Conservation (phyloP, 1,140 invertebrate genomes). For the Drosophila nigrodunni region DNA sequence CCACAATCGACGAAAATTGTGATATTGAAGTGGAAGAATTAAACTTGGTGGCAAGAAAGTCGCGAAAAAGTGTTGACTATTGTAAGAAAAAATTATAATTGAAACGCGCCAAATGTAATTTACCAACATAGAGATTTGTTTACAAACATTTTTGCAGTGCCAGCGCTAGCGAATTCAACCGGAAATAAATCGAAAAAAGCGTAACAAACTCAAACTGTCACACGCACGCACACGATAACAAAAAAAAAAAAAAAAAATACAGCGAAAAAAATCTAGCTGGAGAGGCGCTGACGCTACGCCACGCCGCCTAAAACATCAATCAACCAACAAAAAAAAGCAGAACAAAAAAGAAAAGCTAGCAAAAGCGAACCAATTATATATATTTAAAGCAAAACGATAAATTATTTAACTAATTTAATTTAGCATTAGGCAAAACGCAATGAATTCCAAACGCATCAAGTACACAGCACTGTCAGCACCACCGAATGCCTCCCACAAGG, state of each 20-base stretch:
- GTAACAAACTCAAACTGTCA: slow-evolving; percentile 27
- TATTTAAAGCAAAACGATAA: not conserved
- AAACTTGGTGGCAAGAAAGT: slow-evolving; percentile 63
- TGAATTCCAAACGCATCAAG: slow-evolving; percentile 77
- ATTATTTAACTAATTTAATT: not conserved
- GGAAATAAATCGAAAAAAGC: slow-evolving; percentile 24
- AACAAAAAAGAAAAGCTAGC: not conserved
- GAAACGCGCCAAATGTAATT: slow-evolving; percentile 49
- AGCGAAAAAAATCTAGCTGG: slow-evolving; percentile 8
- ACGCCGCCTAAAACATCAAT: slow-evolving; percentile 36
- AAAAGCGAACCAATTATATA: not conserved
- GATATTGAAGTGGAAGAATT: slow-evolving; percentile 55
- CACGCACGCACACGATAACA: slow-evolving; percentile 34
- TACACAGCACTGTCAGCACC: slow-evolving; percentile 50
- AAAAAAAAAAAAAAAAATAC: not conserved
- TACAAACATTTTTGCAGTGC: slow-evolving; percentile 23
- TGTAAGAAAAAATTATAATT: slow-evolving; percentile 54
- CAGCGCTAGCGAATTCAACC: not conserved
- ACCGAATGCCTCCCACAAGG: slow-evolving; percentile 44
- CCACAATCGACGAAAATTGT: slow-evolving; percentile 65
- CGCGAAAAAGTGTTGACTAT: slow-evolving; percentile 58
- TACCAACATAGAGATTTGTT: slow-evolving; percentile 33
- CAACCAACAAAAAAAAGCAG: slow-evolving; percentile 15
- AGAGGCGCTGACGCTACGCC: slow-evolving; percentile 50
- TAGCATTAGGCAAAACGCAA: slow-evolving; percentile 32